Percentiles rank a stretch among this genome's conserved stretches.
phyloP scores from a whole-genome alignment of 2,797 vertebrate species.

The Serranus cabrilla region DNA sequence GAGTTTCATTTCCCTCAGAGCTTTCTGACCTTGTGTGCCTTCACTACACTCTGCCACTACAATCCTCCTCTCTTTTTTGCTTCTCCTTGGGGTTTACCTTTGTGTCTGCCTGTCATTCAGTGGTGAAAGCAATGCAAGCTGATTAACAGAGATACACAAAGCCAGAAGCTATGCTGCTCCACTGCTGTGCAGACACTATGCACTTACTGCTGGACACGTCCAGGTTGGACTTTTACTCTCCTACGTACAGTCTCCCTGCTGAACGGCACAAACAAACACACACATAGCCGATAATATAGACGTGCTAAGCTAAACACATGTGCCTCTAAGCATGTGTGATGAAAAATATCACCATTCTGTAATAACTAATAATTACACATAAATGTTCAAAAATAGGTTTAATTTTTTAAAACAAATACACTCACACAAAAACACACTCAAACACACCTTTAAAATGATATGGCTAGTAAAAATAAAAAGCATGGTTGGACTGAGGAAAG shows the following conservation, averaged over 20 bases:
- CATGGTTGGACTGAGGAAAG: constrained; percentile 26
- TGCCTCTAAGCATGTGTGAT: constrained; percentile 21
- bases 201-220: constrained; percentile 65
- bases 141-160: constrained; percentile 88
- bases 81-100: constrained; percentile 85
- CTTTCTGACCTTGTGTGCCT: constrained; percentile 87
- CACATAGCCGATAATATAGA: constrained; percentile 24
- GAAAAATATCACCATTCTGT: constrained; percentile 1
- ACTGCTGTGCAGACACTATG: constrained; percentile 68
- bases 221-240: constrained; percentile 70
- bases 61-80: constrained; percentile 67
- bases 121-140: constrained; percentile 83
- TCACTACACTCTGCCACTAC: constrained; percentile 75
- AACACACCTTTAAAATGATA: constrained; percentile 10
- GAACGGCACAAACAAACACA: constrained; percentile 49
- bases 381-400: constrained; percentile 42
- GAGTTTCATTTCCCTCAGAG: constrained; percentile 84
- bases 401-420: constrained; percentile 29
- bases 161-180: constrained; percentile 78
- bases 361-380: constrained; percentile 48
- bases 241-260: constrained; percentile 39
- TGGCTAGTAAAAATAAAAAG: constrained; percentile 27
- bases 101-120: constrained; percentile 92
- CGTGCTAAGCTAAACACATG: background rate
- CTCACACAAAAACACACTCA: constrained; percentile 6